These are phyloP conservation scores for Emydura subglobosa DNA, from an alignment of 2,113 vertebrate species.

Conservation along the genomic window DNA sequence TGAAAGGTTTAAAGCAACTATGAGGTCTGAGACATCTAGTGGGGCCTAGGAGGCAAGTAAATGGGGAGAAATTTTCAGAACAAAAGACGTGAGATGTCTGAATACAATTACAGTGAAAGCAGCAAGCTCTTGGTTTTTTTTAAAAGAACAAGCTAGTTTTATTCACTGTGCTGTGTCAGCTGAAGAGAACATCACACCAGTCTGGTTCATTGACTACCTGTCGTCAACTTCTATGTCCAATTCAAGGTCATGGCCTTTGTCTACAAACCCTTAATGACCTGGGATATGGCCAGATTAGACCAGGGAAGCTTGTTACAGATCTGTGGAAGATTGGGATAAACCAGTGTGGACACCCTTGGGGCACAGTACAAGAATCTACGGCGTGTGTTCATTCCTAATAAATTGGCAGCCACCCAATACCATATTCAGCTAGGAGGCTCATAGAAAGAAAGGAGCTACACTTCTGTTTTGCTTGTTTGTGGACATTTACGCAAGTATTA, in stretches of 20 bases:
- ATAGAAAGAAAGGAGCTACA: background rate
- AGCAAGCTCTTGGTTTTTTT: background rate
- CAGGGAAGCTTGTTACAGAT: constrained; percentile 4
- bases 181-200: background rate
- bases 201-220: constrained; percentile 5
- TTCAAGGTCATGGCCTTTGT: background rate
- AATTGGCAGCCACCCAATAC: constrained; percentile 8
- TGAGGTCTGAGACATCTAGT: background rate
- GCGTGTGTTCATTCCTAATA: constrained; percentile 1
- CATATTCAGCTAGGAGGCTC: background rate
- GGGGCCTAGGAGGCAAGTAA: background rate
- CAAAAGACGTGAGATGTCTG: constrained; percentile 12
- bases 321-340: constrained; percentile 24
- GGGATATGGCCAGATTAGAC: constrained; percentile 38
- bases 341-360: background rate
- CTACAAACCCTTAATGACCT: background rate
- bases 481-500: background rate
- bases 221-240: background rate
- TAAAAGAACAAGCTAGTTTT: background rate
- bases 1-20: constrained; percentile 19
- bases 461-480: background rate
- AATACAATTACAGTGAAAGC: background rate
- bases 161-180: constrained; percentile 1
- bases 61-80: constrained; percentile 10
- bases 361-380: background rate